phyloP scores from a whole-genome alignment of 2,113 vertebrate genomes.

The Otolemur garnettii region DNA sequence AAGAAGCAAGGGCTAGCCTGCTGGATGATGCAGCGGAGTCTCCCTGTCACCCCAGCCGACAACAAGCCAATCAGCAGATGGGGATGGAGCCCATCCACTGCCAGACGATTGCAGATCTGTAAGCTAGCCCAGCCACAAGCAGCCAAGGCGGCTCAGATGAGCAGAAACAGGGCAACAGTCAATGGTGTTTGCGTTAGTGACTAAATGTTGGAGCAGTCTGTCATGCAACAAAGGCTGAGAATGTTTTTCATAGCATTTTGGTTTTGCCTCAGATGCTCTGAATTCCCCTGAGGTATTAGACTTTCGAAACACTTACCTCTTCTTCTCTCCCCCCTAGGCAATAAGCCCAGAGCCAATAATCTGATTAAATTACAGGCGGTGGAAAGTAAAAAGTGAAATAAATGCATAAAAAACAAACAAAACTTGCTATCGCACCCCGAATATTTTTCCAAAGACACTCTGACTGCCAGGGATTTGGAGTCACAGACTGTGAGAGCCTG shows the following conservation, averaged over 20 bases:
- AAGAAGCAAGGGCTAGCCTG: neutral
- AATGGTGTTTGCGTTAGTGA: neutral
- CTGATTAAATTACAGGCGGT: neutral
- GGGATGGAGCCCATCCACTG: neutral
- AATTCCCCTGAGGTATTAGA: constrained; percentile 33
- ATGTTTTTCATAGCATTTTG: constrained; percentile 37
- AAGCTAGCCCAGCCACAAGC: neutral
- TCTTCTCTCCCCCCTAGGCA: constrained; percentile 20
- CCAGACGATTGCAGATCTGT: fast-evolving
- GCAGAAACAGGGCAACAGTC: neutral
- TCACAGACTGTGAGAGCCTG: neutral
- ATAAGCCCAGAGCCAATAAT: neutral
- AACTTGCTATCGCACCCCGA: neutral
- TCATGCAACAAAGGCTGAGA: neutral
- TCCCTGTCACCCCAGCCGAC: neutral
- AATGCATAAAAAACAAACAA: neutral
- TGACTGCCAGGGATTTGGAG: neutral
- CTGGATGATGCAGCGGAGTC: neutral
- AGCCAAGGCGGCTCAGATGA: neutral
- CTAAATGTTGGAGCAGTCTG: neutral
- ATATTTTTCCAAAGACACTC: neutral
- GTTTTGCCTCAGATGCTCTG: neutral
- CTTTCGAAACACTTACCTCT: constrained; percentile 27
- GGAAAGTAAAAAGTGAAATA: neutral
- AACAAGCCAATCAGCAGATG: neutral